phyloP scores from a whole-genome alignment of 2,113 vertebrate genomes.

The Romanogobio albipinnatus region DNA sequence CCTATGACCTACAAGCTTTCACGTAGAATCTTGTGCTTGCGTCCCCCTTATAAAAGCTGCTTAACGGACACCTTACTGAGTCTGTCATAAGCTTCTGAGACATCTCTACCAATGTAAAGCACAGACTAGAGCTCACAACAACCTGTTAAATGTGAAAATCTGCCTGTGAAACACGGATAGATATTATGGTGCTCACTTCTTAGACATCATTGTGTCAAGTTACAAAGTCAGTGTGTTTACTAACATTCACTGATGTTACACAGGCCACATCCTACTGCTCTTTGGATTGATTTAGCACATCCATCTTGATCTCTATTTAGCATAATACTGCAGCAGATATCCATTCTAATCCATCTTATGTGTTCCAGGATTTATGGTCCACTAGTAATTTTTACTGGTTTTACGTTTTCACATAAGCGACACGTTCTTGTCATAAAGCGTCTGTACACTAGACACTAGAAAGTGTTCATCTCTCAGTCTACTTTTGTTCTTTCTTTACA shows the following conservation, averaged over 20 bases:
- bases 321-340: neutral
- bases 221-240: neutral
- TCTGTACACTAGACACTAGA: neutral
- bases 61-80: constrained; percentile 9
- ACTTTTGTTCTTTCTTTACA: constrained; percentile 70
- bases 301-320: neutral
- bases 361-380: neutral
- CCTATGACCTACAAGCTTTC: neutral
- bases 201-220: neutral
- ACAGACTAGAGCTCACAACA: neutral
- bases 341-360: neutral
- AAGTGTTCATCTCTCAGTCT: constrained; percentile 37
- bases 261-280: neutral
- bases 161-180: neutral
- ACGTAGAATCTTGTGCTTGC: neutral
- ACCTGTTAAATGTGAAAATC: neutral
- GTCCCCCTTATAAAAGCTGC: constrained; percentile 9
- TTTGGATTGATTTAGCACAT: neutral
- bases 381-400: neutral
- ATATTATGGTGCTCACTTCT: neutral
- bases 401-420: neutral
- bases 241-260: neutral
- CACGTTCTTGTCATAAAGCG: neutral
- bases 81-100: constrained; percentile 20
- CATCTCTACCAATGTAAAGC: neutral